phyloP scores from a whole-genome alignment of 2,113 vertebrate genomes.

The Lichenostomus cassidix region DNA sequence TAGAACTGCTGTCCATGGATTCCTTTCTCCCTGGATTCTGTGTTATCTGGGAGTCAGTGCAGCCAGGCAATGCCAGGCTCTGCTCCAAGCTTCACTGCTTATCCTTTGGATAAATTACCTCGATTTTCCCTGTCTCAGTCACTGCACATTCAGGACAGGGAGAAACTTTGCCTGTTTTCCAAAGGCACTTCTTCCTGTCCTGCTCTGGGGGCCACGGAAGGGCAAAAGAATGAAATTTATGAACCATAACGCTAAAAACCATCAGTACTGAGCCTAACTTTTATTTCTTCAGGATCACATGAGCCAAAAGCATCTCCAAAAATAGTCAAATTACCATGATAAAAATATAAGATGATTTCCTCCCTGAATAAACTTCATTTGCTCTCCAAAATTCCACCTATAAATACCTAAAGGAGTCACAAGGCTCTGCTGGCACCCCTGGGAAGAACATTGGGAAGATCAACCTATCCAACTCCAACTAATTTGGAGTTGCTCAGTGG shows the following conservation, averaged over 20 bases:
- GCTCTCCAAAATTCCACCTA: not conserved
- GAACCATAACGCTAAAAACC: not conserved
- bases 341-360: not conserved
- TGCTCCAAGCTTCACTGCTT: not conserved
- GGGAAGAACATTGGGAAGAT: not conserved
- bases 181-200: not conserved
- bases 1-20: not conserved
- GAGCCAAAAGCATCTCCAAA: constrained; percentile 54
- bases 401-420: not conserved
- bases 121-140: not conserved
- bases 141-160: not conserved
- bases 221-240: not conserved
- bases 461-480: not conserved
- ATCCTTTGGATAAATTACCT: not conserved
- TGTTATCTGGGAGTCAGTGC: not conserved
- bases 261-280: not conserved
- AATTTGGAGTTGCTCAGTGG: not conserved
- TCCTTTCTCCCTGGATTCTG: not conserved
- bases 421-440: not conserved
- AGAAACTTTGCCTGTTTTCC: not conserved
- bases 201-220: rapidly evolving
- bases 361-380: not conserved
- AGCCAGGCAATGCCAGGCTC: not conserved
- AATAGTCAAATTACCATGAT: not conserved
- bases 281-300: constrained; percentile 47